Evolutionary conservation across 2,888 invertebrate species (phyloP).

Genomic region (Oxyscelio sp.): DNA sequence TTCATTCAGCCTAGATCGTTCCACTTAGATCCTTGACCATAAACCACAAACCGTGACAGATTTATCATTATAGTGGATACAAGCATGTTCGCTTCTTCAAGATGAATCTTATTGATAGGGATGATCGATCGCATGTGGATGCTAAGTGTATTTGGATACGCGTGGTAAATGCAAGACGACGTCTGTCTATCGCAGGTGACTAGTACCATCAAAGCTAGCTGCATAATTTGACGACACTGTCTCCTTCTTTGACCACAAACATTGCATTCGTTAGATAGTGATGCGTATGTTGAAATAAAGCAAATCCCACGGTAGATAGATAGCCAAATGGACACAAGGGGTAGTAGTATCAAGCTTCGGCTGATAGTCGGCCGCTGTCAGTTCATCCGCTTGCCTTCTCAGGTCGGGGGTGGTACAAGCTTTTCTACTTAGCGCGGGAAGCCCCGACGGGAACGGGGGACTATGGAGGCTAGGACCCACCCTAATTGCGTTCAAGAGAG

Average conservation of each 20-base stretch:
- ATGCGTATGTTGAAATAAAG: slow-evolving; percentile 43
- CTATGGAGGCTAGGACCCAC: slow-evolving; percentile 83
- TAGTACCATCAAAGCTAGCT: not conserved
- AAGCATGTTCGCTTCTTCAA: too few relatives aligned
- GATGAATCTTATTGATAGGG: too few relatives aligned
- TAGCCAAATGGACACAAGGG: slow-evolving; percentile 77
- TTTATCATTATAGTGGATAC: too few relatives aligned
- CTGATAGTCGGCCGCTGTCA: slow-evolving; percentile 86
- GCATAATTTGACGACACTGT: not conserved
- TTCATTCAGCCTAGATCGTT: too few relatives aligned
- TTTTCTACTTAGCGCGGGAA: slow-evolving; percentile 88
- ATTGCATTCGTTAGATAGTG: not conserved
- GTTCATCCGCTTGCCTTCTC: slow-evolving; percentile 82
- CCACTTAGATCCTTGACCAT: too few relatives aligned
- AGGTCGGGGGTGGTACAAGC: slow-evolving; percentile 87
- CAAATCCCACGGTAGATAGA: slow-evolving; percentile 74
- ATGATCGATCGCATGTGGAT: too few relatives aligned
- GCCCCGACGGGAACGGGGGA: slow-evolving; percentile 84
- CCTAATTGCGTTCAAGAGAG: slow-evolving; percentile 89
- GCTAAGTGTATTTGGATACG: too few relatives aligned
- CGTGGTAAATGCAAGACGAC: slow-evolving; percentile 15
- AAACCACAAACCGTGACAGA: too few relatives aligned
- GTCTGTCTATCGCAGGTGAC: slow-evolving; percentile 1
- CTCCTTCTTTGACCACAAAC: not conserved
- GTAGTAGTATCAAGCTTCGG: slow-evolving; percentile 66